phyloP scores from a whole-genome alignment of 2,888 invertebrate species.

The Xanthorhoe spadicearia region DNA sequence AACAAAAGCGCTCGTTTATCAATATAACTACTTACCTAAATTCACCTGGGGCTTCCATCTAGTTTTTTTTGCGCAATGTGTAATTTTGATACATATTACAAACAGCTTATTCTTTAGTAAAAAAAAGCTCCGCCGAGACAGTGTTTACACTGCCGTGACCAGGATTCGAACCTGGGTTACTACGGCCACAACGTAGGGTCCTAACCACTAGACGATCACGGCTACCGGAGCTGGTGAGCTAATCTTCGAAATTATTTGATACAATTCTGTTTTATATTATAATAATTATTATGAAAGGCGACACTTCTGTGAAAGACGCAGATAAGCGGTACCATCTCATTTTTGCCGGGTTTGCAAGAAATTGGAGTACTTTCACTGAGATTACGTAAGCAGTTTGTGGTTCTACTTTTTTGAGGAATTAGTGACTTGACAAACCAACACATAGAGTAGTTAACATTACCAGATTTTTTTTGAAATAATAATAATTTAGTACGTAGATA shows the following conservation, averaged over 20 bases:
- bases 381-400: slow-evolving; percentile 5
- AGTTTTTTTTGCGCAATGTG: too few relatives aligned
- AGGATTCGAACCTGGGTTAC: slow-evolving; percentile 89
- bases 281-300: slow-evolving; percentile 19
- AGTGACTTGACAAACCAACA: neutral
- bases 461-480: too few relatives aligned
- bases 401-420: neutral
- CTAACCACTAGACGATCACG: slow-evolving; percentile 90
- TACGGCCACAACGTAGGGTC: slow-evolving; percentile 89
- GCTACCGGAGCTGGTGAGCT: slow-evolving; percentile 69
- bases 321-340: slow-evolving; percentile 14
- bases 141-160: slow-evolving; percentile 67
- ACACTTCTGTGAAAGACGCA: neutral
- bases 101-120: too few relatives aligned
- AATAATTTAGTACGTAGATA: too few relatives aligned
- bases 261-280: slow-evolving; percentile 19
- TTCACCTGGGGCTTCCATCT: slow-evolving; percentile 3
- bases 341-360: slow-evolving; percentile 27
- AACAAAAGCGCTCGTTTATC: slow-evolving; percentile 35
- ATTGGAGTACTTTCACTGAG: slow-evolving; percentile 44
- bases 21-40: too few relatives aligned
- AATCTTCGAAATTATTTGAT: slow-evolving; percentile 21
- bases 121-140: slow-evolving; percentile 61
- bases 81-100: too few relatives aligned
- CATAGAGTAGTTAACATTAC: neutral